Conservation (phyloP, 2,888 invertebrate species). For the Conchocele bisecta region DNA sequence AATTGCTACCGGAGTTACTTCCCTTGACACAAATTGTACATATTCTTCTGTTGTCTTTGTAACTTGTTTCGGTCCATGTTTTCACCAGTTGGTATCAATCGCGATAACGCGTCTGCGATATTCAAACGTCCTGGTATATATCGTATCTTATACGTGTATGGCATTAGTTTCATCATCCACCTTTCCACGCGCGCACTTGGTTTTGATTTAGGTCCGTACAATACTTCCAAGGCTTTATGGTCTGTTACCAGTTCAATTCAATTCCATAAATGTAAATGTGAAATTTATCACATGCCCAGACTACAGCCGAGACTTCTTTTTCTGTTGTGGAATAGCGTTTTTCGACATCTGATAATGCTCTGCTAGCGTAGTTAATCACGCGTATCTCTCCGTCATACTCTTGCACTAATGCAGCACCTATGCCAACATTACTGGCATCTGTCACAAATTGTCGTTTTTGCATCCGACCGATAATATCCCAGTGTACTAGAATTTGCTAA, state of each 20-base stretch:
- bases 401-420: constrained; percentile 34
- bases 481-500: constrained; percentile 19
- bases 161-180: constrained; percentile 59
- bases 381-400: constrained; percentile 8
- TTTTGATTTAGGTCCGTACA: constrained; percentile 55
- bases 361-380: constrained; percentile 26
- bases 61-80: no score
- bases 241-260: constrained; percentile 53
- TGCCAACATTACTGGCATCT: constrained; percentile 24
- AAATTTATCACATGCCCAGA: constrained; percentile 63
- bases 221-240: constrained; percentile 58
- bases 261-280: constrained; percentile 60
- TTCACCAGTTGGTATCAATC: no score
- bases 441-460: constrained; percentile 4
- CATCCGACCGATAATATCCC: constrained; percentile 4
- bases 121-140: constrained; percentile 45
- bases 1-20: no score
- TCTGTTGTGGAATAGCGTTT: constrained; percentile 40
- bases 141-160: constrained; percentile 34
- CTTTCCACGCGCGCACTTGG: constrained; percentile 62
- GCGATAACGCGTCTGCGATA: constrained; percentile 7
- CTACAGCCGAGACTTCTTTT: constrained; percentile 59
- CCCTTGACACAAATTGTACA: no score
- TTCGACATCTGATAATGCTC: constrained; percentile 25
- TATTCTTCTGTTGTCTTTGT: no score